Base-by-base conservation (phyloP, 2,888 invertebrate genomes). In the Scrobipalpa costella region DNA sequence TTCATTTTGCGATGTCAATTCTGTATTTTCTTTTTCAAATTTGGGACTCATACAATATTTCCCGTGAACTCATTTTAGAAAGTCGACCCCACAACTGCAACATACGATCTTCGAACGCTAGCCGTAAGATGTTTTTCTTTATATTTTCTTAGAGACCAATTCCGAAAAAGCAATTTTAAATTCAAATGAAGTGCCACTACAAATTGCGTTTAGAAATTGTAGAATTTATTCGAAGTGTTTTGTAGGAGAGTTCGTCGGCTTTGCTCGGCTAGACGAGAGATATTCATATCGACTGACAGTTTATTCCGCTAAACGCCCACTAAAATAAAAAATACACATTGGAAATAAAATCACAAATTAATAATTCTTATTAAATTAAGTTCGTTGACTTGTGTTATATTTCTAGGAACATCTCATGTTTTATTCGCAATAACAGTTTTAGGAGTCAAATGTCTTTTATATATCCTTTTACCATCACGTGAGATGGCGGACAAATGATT, bases 191-290 rank as follows among this genome's bases (percentile, higher is more conserved):
- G 57, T 57, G 57, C 52, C 6, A 13, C 36, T 57, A 36, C 57
- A 57, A 57, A 57, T 57, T 57, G 36, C 57, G 57, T 34, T 17
- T 57, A 57, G 57, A 36, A 57, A 57, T 57, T 57, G 57, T 15
- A 36, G 57, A 57, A 57, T 57, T 57, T 36, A 57, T 57, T 57
- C 36, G n/a, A 55, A 55, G 52, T 21, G 19, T 49, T 49, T 6
- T 49, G 9, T 19, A 17, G 17, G 7, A 44, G 44, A 44, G 44
- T 44, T 44, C 44, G 44, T 49, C 19, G 49, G 49, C 49, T 49
- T 11, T 49, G 19, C 19, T 15, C 2, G 40, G 40, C 58, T 13
- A 19, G 21, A 49, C 17, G 19, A 49, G 11, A 19, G 9, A 9
- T 49, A 49, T 17, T 47, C 17, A 40, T 47, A n/a, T n/a, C n/a